Conservation (phyloP, 2,113 vertebrate species). For the Sinocyclocheilus anshuiensis region DNA sequence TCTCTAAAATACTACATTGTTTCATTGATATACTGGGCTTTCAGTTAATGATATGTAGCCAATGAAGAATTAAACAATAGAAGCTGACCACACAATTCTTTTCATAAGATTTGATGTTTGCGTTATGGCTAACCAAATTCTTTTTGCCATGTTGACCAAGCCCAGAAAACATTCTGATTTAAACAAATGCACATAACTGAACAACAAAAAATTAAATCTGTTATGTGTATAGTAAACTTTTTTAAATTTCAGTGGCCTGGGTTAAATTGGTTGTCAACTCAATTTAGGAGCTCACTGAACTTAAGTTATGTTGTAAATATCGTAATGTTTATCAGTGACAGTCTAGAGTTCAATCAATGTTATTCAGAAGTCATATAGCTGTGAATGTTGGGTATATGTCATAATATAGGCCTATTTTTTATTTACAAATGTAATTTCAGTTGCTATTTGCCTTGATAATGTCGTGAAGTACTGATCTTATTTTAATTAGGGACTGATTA, state of each 20-base stretch:
- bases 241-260: neutral
- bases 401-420: neutral
- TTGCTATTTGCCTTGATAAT: neutral
- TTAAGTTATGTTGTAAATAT: neutral
- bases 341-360: neutral
- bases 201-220: too few species aligned
- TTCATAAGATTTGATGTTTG: conserved; percentile 6
- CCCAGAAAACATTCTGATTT: conserved; percentile 1
- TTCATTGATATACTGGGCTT: neutral
- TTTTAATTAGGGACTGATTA: neutral
- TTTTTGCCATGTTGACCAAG: conserved; percentile 11
- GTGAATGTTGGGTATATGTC: neutral
- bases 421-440: neutral
- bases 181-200: neutral
- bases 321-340: neutral
- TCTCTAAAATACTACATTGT: neutral
- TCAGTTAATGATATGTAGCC: neutral
- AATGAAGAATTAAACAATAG: neutral
- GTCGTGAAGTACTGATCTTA: too few species aligned
- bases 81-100: neutral
- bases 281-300: neutral
- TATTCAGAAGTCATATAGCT: neutral
- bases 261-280: neutral
- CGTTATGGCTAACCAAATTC: conserved; percentile 14
- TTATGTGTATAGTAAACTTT: neutral